Base-by-base conservation (phyloP, 53 echinoderm and acorn worm species). In the Arbacia lixula region DNA sequence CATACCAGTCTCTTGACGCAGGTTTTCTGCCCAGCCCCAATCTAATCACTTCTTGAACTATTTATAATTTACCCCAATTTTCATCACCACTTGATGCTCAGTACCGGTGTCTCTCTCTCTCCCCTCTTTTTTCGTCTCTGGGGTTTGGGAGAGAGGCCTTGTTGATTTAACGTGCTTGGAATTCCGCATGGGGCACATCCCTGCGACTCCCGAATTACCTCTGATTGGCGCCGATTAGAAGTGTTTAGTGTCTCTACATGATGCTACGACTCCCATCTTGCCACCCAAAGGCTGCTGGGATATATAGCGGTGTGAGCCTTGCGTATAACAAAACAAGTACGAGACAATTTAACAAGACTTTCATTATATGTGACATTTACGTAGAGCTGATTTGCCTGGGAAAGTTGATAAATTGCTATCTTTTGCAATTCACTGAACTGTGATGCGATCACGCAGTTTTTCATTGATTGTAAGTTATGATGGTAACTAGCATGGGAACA, bases 61-160 rank as follows among this genome's bases (percentile, higher is more conserved):
- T 60, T 78, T 20, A 58, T 78, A 78, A 75, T 75, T 75, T 60
- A 58, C 38, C 55, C 60, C 79, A 78, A 78, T 78, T 78, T 78
- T 37, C 27, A 27, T 14, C 79, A 43, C 79, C 79, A 75, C 79
- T 78, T 78, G 79, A 78, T 60, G 61, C 60, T 60, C 26, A 5
- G 28, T 78, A 22, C 16, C 40, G 60, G 39, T 60, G 61, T 60
- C 14, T 38, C 55, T 0, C 19, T 33, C 0, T 75, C 31, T 30
- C 31, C 52, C 36, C 19, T 36, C 32, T 17, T 24, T 16, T 22
- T 66, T 21, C 22, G 3, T 66, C 21, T 66, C n/a, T n/a, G n/a
- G n/a, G n/a, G n/a, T n/a, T n/a, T 0, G 36, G 24, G 6, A 62
- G 39, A 24, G 31, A 5, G 20, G 10, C 9, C 56, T 33, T 56